Percentiles rank a stretch among this genome's conserved stretches.
phyloP scores from a whole-genome alignment of 1,140 invertebrate genomes.

The Nixonia krombeini region DNA sequence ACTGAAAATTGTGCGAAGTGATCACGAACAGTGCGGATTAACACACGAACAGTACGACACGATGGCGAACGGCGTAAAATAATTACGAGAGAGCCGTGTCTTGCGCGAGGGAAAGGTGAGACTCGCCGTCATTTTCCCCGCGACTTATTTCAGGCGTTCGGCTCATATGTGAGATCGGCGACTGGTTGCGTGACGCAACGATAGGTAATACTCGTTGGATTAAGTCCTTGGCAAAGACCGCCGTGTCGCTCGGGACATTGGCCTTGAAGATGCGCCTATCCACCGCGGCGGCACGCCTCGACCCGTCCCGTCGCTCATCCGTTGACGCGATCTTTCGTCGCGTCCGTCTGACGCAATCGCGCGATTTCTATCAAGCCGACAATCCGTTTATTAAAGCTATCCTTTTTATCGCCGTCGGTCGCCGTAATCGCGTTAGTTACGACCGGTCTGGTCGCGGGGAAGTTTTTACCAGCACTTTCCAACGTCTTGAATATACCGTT shows the following conservation, averaged over 20 bases:
- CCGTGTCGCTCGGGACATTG: conserved; percentile 33
- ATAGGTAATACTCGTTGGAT: conserved; percentile 30
- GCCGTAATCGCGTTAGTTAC: no score
- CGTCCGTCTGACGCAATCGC: conserved; percentile 3
- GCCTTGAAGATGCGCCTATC: conserved; percentile 40
- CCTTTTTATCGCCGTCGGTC: not conserved
- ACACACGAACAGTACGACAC: no score
- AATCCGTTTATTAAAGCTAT: conserved; percentile 13
- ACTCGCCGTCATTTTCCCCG: no score
- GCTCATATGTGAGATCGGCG: conserved; percentile 30
- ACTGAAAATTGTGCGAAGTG: no score
- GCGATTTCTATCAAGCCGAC: conserved; percentile 8
- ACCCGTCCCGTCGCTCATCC: conserved; percentile 11
- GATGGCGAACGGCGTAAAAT: no score
- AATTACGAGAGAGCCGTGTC: no score
- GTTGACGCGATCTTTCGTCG: conserved; percentile 10
- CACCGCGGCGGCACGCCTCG: conserved; percentile 9
- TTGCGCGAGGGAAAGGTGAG: no score
- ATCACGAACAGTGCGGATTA: no score
- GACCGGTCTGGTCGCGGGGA: not conserved
- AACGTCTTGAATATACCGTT: no score
- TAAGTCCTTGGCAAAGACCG: conserved; percentile 58
- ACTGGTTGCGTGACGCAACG: conserved; percentile 24
- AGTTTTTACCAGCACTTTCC: no score
- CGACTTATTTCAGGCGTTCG: conserved; percentile 20